Conservation (phyloP, 2,113 vertebrate genomes). For the Zapornia atra region DNA sequence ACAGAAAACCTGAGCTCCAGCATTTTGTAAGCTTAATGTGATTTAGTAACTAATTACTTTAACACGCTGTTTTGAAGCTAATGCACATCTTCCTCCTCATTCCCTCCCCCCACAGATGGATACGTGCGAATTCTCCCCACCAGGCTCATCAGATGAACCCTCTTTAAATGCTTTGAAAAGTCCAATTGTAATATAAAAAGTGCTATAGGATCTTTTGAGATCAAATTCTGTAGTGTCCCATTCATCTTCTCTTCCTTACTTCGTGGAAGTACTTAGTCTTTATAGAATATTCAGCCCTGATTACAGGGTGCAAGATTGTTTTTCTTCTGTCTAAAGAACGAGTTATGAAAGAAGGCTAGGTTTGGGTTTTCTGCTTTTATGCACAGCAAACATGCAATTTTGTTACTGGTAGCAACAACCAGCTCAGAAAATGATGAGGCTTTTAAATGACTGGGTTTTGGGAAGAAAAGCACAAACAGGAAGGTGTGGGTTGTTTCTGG, state of each 20-base stretch:
- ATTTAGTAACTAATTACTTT: neutral
- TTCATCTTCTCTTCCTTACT: conserved; percentile 5
- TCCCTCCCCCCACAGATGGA: too few relatives aligned
- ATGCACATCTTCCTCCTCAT: neutral
- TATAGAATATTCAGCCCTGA: conserved; percentile 3
- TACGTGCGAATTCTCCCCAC: neutral
- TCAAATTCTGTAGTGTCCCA: neutral
- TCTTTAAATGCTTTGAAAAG: neutral
- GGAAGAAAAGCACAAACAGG: conserved; percentile 12
- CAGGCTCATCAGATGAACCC: neutral
- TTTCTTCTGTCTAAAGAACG: conserved; percentile 18
- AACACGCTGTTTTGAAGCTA: neutral
- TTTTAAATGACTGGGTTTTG: neutral
- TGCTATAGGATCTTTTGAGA: neutral
- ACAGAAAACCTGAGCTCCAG: neutral
- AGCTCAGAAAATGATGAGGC: conserved; percentile 30
- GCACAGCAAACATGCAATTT: conserved; percentile 45
- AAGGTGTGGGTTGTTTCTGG: conserved; percentile 42
- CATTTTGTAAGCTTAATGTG: neutral
- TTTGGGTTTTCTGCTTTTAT: conserved; percentile 44
- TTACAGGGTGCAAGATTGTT: neutral
- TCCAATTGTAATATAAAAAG: neutral
- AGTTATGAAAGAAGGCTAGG: conserved; percentile 23
- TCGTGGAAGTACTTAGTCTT: conserved; percentile 2
- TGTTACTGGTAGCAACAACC: conserved; percentile 28